Percentiles rank a stretch among this genome's conserved stretches.
Evolutionary conservation across 1,140 invertebrate genomes (phyloP).

Genomic region (Sweltsa coloradensis): DNA sequence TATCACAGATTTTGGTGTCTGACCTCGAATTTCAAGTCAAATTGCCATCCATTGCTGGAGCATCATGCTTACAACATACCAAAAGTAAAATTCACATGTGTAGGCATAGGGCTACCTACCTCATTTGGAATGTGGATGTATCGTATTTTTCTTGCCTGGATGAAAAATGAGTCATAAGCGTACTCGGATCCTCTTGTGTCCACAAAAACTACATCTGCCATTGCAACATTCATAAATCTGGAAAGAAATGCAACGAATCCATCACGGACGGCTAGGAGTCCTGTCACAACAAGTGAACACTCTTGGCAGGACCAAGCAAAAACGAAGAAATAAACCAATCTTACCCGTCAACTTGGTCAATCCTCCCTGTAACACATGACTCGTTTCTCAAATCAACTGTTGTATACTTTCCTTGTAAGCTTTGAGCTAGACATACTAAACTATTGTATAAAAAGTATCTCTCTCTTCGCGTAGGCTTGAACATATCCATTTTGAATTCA

Average conservation of each 20-base stretch:
- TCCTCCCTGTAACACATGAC: conserved; percentile 39
- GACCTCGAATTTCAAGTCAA: no score
- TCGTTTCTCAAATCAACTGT: conserved; percentile 56
- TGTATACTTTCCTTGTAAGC: conserved; percentile 43
- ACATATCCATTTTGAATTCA: no score
- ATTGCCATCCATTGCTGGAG: no score
- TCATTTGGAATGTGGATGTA: conserved; percentile 50
- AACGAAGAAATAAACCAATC: conserved; percentile 13
- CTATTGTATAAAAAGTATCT: conserved; percentile 39
- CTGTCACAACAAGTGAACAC: no score
- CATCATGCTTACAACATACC: neutral
- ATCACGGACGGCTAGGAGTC: conserved; percentile 6
- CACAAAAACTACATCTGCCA: conserved; percentile 43
- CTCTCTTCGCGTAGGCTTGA: no score
- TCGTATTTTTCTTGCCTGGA: conserved; percentile 48
- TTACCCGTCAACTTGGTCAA: conserved; percentile 46
- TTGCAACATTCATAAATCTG: conserved; percentile 54
- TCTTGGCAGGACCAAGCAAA: neutral
- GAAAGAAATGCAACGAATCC: conserved; percentile 16
- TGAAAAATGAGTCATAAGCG: conserved; percentile 39
- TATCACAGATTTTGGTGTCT: no score
- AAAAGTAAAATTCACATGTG: neutral
- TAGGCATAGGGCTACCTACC: no score
- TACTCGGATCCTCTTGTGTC: conserved; percentile 36
- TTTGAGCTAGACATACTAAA: conserved; percentile 44